Evolutionary conservation across 2,888 invertebrate genomes (phyloP).

Genomic region (Marronus borbonicus): DNA sequence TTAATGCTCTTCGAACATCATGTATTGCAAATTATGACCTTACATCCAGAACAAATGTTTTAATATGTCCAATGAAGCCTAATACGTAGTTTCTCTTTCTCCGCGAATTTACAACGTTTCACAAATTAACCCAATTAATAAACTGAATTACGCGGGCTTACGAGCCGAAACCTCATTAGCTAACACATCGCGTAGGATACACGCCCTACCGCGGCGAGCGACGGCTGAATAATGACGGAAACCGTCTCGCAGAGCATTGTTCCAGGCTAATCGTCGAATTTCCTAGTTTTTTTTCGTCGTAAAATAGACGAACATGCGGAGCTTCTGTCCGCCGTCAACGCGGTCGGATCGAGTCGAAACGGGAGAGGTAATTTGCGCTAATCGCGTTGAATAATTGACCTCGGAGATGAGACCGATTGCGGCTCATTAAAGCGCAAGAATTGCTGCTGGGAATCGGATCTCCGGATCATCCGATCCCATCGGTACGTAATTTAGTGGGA

Average conservation of each 20-base stretch:
- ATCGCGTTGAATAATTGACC: conserved; percentile 16
- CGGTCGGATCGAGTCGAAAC: background rate
- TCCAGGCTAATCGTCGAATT: background rate
- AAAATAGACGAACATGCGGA: background rate
- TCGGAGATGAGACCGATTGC: conserved; percentile 9
- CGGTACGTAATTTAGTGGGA: too few species aligned
- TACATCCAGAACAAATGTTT: too few species aligned
- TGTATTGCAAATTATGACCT: too few species aligned
- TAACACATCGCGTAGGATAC: too few species aligned
- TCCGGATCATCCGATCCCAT: too few species aligned
- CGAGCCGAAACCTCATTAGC: too few species aligned
- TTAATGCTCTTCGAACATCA: too few species aligned
- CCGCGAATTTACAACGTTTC: too few species aligned
- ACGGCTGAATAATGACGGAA: background rate
- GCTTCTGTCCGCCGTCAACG: background rate
- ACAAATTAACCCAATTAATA: too few species aligned
- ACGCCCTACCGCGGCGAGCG: background rate
- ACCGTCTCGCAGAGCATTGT: background rate
- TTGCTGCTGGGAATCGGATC: background rate
- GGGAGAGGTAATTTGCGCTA: conserved; percentile 12
- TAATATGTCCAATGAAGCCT: too few species aligned
- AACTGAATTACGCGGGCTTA: too few species aligned
- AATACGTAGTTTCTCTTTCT: too few species aligned
- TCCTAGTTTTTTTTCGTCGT: background rate
- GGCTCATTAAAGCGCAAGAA: conserved; percentile 11